Evolutionary conservation across 2,888 invertebrate genomes (phyloP).

Genomic region (Diplazon laetatorius): DNA sequence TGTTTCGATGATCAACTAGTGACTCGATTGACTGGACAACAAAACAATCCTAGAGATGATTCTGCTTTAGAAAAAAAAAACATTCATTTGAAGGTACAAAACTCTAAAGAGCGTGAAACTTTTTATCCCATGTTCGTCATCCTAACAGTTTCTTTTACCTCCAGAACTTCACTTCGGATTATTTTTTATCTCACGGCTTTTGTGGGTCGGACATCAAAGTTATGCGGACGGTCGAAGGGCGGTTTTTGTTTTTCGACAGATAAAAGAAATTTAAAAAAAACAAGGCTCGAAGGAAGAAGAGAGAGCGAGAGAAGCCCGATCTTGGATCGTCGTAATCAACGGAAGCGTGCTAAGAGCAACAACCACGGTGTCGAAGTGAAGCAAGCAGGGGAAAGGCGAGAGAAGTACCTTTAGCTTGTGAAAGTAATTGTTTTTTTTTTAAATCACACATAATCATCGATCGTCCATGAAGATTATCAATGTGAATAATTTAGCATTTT

Average conservation of each 20-base stretch:
- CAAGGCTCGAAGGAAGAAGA: neutral
- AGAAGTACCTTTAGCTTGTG: neutral
- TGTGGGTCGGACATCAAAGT: conserved; percentile 44
- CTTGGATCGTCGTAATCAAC: neutral
- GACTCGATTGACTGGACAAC: too few species aligned
- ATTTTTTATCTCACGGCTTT: neutral
- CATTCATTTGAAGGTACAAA: too few species aligned
- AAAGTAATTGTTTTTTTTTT: conserved; percentile 18
- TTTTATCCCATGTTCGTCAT: neutral
- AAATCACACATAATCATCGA: conserved; percentile 24
- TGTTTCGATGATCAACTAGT: too few species aligned
- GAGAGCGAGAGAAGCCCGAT: neutral
- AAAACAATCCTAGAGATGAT: too few species aligned
- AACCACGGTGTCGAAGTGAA: too few species aligned
- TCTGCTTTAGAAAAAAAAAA: neutral
- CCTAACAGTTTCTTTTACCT: neutral
- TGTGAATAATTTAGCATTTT: neutral
- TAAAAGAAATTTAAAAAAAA: neutral
- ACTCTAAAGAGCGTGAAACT: neutral
- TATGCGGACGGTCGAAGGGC: neutral
- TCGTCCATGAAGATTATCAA: neutral
- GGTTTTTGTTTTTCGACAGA: neutral
- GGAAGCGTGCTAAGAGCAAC: neutral
- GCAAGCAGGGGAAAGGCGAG: neutral
- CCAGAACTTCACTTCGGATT: neutral